Conservation (phyloP, 1,140 invertebrate species). For the Nebria ingens region DNA sequence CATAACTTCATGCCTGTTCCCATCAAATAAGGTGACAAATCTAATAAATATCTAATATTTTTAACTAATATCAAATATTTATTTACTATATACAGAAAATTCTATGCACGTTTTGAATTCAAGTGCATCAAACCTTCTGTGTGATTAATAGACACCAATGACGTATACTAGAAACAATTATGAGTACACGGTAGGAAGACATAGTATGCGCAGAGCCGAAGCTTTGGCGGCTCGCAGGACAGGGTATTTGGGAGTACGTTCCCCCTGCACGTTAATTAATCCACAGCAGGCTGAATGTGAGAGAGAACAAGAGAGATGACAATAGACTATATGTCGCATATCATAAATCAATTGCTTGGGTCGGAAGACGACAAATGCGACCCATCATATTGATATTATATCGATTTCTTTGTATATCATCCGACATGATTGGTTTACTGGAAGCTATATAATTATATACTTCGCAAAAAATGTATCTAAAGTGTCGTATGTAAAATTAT, state of each 20-base stretch:
- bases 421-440: no score
- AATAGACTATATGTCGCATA: not conserved
- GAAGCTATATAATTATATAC: no score
- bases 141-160: not conserved
- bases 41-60: no score
- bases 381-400: conserved; percentile 34
- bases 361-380: conserved; percentile 28
- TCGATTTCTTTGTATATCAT: no score
- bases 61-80: no score
- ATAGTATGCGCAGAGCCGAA: not conserved
- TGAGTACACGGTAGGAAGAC: not conserved
- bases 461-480: no score
- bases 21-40: no score
- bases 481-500: no score
- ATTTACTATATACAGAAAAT: no score
- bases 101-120: no score
- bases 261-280: conserved; percentile 29
- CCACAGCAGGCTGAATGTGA: conserved; percentile 15
- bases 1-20: no score
- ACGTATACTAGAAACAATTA: conserved; percentile 2
- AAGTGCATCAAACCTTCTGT: no score
- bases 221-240: not conserved
- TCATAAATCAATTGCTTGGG: conserved; percentile 33
- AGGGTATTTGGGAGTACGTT: not conserved
- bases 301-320: not conserved